Base-by-base conservation (phyloP, 2,113 vertebrate genomes). In the Chaetodon auriga region DNA sequence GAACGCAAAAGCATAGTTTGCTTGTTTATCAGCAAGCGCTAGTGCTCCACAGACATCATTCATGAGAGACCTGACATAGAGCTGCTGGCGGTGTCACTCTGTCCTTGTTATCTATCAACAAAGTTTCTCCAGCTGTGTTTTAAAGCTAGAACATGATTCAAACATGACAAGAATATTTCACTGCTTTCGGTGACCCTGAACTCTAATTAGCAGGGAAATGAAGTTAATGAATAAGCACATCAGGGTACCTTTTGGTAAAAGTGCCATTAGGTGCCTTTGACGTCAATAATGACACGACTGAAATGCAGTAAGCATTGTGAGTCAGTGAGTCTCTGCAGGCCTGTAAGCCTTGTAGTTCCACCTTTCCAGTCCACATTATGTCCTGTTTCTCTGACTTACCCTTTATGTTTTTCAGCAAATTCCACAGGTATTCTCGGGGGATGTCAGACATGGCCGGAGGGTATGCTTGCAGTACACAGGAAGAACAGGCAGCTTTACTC, bases 351-450 rank as follows among this genome's bases (percentile, higher is more conserved):
- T 25, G 7, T 38, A 58, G 51, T 60, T 46, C 43, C 35, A 35
- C 7, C n/a, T 65, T 16, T 38, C 30, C 19, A 18, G 14, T 71
- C 36, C 58, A 74, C 9, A 16, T 36, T 45, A 9, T 66, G 53
- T 76, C 51, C 49, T 6, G 21, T 72, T 81, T 45, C 45, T 80
- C 13, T 30, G 35, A 80, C 15, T 58, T 54, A 51, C 78, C 78
- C 58, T 61, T 8, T 48, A 61, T 83, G 49, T 79, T 71, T 86
- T 71, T 80, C 38, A 85, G 87, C 51, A 85, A 30, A 81, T 78
- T 82, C 60, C 54, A 58, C 69, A 79, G 60, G 68, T 25, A 45
- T 54, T 81, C 84, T 60, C 23, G 14, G 30, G 76, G 68, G 81
- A 83, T 77, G 75, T 77, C 43, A 81, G 62, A 68, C 54, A 38